Base-by-base conservation (phyloP, 1,140 invertebrate species). In the Cydia amplana region DNA sequence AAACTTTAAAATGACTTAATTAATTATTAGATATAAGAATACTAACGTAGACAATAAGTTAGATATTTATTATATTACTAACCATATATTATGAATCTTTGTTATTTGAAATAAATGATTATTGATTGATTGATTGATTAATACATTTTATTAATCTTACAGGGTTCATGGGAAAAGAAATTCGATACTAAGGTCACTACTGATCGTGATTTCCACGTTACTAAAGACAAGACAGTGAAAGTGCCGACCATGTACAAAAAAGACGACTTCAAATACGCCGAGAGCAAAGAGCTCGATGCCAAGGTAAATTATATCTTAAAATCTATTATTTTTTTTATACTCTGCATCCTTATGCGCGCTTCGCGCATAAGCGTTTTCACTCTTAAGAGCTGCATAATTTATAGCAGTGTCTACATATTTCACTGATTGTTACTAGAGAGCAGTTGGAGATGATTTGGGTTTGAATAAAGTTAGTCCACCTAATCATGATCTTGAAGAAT, bases 101-200 rank as follows among this genome's bases (percentile, higher is more conserved):
- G n/a, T n/a, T n/a, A n/a, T n/a, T n/a, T n/a, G n/a, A n/a, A n/a
- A n/a, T n/a, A n/a, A n/a, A n/a, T n/a, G n/a, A n/a, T n/a, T n/a
- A n/a, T n/a, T n/a, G n/a, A n/a, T n/a, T n/a, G n/a, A n/a, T n/a
- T n/a, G n/a, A n/a, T n/a, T 25, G 25, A 14, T 46, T 46, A 16
- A 49, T 49, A 72, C 16, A 70, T 49, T 74, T 74, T n/a, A n/a
- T 78, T 46, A 40, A 55, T 77, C 80, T 78, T 77, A 73, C 67
- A 92, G 91, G 91, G 91, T 43, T 74, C 23, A 0, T 92, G 91
- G 91, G 80, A 79, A 63, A 75, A 80, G 1, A 82, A 79, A 10
- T 92, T 92, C 74, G 23, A 77, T 1, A 75, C 80, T 43, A 2
- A 16, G 6, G 2, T n/a, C 0, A 92, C 91, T 0, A 12, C 5